phyloP scores from a whole-genome alignment of 2,888 invertebrate genomes.

The Tethea ocularis region DNA sequence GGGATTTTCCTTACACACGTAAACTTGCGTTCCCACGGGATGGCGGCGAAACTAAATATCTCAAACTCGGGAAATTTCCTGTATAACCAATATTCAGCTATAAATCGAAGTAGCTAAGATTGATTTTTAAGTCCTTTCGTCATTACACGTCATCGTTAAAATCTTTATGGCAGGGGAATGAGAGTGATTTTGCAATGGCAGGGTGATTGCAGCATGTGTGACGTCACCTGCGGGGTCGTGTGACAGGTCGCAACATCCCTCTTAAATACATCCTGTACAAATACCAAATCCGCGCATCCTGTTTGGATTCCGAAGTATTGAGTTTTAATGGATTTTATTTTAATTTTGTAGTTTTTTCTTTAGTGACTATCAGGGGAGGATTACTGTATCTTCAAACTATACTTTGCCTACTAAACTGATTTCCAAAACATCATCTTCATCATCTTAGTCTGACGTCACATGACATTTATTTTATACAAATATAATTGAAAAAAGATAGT shows the following conservation, averaged over 20 bases:
- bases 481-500: no score
- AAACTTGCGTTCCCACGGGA: constrained; percentile 75
- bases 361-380: neutral
- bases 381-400: constrained; percentile 7
- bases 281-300: constrained; percentile 69
- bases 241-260: constrained; percentile 79
- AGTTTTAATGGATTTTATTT: constrained; percentile 29
- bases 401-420: no score
- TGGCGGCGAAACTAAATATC: constrained; percentile 17
- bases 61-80: neutral
- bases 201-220: constrained; percentile 39
- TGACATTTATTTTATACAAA: no score
- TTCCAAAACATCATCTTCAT: no score
- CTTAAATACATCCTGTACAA: constrained; percentile 70
- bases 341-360: constrained; percentile 17
- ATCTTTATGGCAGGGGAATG: neutral
- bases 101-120: constrained; percentile 15
- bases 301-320: constrained; percentile 32
- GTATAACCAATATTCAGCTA: constrained; percentile 18
- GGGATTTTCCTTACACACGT: constrained; percentile 70
- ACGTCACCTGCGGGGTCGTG: constrained; percentile 78
- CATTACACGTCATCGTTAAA: neutral
- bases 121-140: constrained; percentile 11
- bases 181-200: neutral
- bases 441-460: no score